Evolutionary conservation across 2,797 vertebrate species (phyloP).

Genomic region (Peromyscus aztecus): DNA sequence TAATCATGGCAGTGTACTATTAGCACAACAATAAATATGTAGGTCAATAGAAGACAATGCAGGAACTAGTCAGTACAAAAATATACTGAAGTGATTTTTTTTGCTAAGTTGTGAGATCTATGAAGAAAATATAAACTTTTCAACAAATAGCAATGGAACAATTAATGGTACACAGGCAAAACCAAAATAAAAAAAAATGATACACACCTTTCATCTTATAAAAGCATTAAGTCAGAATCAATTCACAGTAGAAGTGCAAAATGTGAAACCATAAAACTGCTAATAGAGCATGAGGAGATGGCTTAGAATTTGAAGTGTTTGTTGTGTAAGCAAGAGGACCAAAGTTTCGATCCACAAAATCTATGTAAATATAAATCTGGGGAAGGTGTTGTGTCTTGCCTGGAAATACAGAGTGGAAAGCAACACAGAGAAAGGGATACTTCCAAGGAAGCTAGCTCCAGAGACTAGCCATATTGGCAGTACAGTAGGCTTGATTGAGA

Average conservation of each 20-base stretch:
- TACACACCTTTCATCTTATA: neutral
- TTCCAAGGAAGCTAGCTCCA: neutral
- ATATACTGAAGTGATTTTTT: neutral
- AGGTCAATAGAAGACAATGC: neutral
- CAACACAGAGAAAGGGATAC: neutral
- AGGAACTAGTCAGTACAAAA: neutral
- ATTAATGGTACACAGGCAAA: neutral
- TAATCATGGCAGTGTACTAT: neutral
- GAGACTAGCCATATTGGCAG: neutral
- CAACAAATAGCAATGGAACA: neutral
- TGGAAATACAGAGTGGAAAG: neutral
- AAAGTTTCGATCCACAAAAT: neutral
- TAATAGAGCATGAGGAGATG: neutral
- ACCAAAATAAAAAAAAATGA: neutral
- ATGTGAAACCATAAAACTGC: neutral
- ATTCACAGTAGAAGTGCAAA: neutral
- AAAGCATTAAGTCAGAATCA: neutral
- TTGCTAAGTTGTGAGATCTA: neutral
- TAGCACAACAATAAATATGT: neutral
- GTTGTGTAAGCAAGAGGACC: neutral
- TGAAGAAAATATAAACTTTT: neutral
- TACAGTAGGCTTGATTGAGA: too few species aligned
- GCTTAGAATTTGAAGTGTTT: neutral
- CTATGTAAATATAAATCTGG: neutral
- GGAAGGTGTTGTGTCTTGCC: neutral